Percentiles rank a stretch among this genome's conserved stretches.
Conservation (phyloP, 2,113 vertebrate genomes). For the Pangasianodon gigas region DNA sequence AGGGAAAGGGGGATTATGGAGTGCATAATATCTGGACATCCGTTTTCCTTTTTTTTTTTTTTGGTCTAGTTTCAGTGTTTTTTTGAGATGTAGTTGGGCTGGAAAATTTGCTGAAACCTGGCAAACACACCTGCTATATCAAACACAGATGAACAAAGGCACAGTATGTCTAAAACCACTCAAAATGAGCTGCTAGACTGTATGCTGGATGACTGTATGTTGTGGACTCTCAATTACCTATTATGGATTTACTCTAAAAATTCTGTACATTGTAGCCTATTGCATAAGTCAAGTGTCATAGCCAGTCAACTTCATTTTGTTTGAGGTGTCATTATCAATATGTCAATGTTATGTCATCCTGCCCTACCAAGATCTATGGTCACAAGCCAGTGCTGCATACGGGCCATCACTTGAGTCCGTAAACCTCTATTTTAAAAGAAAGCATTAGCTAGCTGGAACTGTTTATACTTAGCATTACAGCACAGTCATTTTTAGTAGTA, state of each 20-base stretch:
- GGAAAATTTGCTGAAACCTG: not conserved
- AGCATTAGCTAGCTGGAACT: not conserved
- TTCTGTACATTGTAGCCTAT: not conserved
- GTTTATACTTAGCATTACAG: not conserved
- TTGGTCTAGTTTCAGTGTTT: not conserved
- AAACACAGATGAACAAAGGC: not conserved
- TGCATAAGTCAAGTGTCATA: not conserved
- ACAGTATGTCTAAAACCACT: not conserved
- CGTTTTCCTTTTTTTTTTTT: not conserved
- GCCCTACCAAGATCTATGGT: not conserved
- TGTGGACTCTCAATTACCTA: not conserved
- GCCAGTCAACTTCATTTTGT: not conserved
- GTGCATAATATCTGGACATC: not conserved
- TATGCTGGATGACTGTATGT: not conserved
- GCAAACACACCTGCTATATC: not conserved
- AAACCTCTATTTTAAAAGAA: not conserved
- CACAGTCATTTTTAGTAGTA: not conserved
- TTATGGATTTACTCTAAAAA: not conserved
- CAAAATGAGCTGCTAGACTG: not conserved
- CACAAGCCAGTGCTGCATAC: not conserved
- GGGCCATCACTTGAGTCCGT: not conserved
- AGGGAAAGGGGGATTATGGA: not conserved
- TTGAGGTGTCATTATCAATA: not conserved
- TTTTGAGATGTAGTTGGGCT: not conserved
- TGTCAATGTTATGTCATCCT: not conserved